phyloP scores from a whole-genome alignment of 2,797 vertebrate species.

The Enteromius mattozi region DNA sequence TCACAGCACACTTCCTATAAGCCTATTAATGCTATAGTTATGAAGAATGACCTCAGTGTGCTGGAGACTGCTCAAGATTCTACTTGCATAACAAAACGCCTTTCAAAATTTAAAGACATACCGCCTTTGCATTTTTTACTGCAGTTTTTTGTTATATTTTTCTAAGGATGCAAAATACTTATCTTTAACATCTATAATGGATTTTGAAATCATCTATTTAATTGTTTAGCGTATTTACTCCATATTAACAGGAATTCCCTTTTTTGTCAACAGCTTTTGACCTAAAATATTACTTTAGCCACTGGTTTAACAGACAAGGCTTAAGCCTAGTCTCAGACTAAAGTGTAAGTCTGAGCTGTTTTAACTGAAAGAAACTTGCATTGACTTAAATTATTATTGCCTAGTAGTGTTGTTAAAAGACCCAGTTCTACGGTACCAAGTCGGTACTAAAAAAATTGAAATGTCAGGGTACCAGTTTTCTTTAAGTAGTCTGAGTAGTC shows the following conservation, averaged over 20 bases:
- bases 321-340: too few relatives aligned
- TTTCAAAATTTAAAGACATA: slow-evolving; percentile 20
- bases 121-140: neutral
- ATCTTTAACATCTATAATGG: neutral
- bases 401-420: too few relatives aligned
- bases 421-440: too few relatives aligned
- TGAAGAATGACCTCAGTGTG: slow-evolving; percentile 68
- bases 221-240: neutral
- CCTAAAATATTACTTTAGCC: neutral
- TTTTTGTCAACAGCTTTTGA: neutral
- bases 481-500: too few relatives aligned
- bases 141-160: neutral
- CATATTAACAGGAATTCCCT: neutral
- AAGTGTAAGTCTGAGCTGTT: too few relatives aligned
- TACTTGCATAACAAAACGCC: slow-evolving; percentile 30
- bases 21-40: slow-evolving; percentile 69
- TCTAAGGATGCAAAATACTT: neutral
- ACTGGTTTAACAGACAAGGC: too few relatives aligned
- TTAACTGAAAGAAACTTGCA: too few relatives aligned
- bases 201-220: neutral
- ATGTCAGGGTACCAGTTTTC: too few relatives aligned
- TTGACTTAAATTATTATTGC: too few relatives aligned
- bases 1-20: slow-evolving; percentile 55
- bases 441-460: too few relatives aligned
- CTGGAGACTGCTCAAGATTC: slow-evolving; percentile 37